Evolutionary conservation across 2,113 vertebrate species (phyloP), one percentile per base, ranked within the genome.

Genomic region (Channa maculata): DNA sequence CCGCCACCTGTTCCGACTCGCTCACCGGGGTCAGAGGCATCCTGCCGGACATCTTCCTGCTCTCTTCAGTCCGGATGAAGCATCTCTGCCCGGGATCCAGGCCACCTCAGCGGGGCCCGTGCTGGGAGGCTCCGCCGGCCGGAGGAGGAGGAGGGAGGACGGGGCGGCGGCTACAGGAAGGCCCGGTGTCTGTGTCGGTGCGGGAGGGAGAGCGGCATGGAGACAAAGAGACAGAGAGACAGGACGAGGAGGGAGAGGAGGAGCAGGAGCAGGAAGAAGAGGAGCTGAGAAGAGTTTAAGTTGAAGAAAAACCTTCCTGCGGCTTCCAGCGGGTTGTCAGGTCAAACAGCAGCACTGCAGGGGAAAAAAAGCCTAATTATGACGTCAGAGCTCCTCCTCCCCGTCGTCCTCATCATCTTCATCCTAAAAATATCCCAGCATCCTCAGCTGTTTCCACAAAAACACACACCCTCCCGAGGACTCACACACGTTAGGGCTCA

Each of bases 1-100:
- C 49, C 64, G 64, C 49, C 5, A 49, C 79, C 71, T 79, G 75
- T 8, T 87, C 86, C 12, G 82, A 34, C 60, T 84, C 86, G 75
- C 68, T 85, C 8, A 87, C 79, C 55, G 86, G 79, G 65, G 86
- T 79, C 79, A 87, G 79, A 9, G 75, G 79, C 82, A 34, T 85
- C 69, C 72, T 82, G 54, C 75, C 69, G 60, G 86, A 82, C 79
- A 84, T 82, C 53, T 71, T 72, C 55, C 61, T 41, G 54, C 55
- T 53, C 11, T 3, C 57, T 6, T 80, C 77, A 80, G 70, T 44
- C 84, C 65, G 70, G 73, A 0, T 64, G 2, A 11, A 43, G 52
- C 84, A 75, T 83, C 72, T 51, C 69, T 68, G 24, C 53, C 41
- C 66, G 63, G 68, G 50, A 65, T 39, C 38, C 55, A 45, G 80